phyloP scores from a whole-genome alignment of 1,140 invertebrate genomes.

The Hetaerina americana region DNA sequence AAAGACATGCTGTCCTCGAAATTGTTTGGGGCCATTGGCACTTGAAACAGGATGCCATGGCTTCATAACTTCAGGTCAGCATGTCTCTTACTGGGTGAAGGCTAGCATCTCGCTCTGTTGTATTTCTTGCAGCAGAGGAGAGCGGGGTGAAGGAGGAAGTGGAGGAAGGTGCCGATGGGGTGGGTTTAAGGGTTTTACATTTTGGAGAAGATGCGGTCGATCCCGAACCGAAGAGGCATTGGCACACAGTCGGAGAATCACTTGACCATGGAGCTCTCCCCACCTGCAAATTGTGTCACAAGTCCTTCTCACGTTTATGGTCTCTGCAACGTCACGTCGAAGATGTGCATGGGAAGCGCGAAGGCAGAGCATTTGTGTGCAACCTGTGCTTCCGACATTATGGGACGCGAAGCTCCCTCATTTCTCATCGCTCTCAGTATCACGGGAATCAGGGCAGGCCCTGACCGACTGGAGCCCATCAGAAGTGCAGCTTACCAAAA shows the following conservation, averaged over 20 bases:
- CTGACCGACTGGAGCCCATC: neutral
- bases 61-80: too few relatives aligned
- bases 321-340: constrained; percentile 37
- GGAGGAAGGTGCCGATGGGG: neutral
- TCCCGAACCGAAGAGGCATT: neutral
- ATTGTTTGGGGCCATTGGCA: neutral
- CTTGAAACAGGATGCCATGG: neutral
- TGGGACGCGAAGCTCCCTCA: neutral
- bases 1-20: neutral
- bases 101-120: neutral
- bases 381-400: neutral
- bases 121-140: neutral
- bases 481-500: neutral
- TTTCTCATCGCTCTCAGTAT: neutral
- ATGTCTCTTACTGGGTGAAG: neutral
- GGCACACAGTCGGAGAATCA: neutral
- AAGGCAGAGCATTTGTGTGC: neutral
- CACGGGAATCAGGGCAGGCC: neutral
- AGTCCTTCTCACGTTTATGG: constrained; percentile 37
- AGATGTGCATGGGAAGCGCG: neutral
- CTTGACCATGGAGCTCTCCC: constrained; percentile 13
- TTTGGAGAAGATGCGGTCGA: neutral
- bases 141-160: neutral
- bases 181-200: neutral
- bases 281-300: constrained; percentile 34